Evolutionary conservation across 2,888 invertebrate genomes (phyloP).

Genomic region (Malacosoma neustria): DNA sequence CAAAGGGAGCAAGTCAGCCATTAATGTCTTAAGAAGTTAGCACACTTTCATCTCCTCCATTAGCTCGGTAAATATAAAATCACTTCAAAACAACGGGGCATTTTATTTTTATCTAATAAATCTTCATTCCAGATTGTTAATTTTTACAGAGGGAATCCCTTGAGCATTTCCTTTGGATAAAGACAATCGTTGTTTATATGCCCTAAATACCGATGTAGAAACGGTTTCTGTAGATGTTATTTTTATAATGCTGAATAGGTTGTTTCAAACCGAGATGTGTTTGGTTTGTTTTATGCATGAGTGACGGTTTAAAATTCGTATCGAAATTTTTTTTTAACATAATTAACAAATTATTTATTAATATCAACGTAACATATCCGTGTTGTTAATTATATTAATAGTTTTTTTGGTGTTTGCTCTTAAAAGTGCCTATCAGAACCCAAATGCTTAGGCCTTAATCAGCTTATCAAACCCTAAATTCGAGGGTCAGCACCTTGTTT

Average conservation of each 20-base stretch:
- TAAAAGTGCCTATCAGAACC: too few relatives aligned
- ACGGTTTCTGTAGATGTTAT: slow-evolving; percentile 23
- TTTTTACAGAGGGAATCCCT: slow-evolving; percentile 6
- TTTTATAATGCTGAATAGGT: slow-evolving; percentile 6
- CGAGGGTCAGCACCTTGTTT: too few relatives aligned
- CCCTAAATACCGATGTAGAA: slow-evolving; percentile 34
- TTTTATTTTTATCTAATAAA: neutral
- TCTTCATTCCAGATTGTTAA: neutral
- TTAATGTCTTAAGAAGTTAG: neutral
- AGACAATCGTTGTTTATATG: slow-evolving; percentile 27
- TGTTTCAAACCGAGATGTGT: slow-evolving; percentile 3
- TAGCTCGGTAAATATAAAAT: neutral
- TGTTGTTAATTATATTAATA: too few relatives aligned
- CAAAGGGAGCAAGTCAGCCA: too few relatives aligned
- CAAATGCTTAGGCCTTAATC: too few relatives aligned
- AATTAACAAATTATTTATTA: too few relatives aligned
- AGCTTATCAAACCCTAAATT: too few relatives aligned
- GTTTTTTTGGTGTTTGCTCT: too few relatives aligned
- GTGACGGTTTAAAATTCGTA: too few relatives aligned
- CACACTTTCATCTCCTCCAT: neutral
- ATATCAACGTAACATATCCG: too few relatives aligned
- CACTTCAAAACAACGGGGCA: neutral
- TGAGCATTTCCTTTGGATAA: slow-evolving; percentile 18
- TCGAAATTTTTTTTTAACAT: too few relatives aligned
- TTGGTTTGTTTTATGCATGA: too few relatives aligned